Base-by-base conservation (phyloP, 2,888 invertebrate genomes). In the Pandemis heparana region DNA sequence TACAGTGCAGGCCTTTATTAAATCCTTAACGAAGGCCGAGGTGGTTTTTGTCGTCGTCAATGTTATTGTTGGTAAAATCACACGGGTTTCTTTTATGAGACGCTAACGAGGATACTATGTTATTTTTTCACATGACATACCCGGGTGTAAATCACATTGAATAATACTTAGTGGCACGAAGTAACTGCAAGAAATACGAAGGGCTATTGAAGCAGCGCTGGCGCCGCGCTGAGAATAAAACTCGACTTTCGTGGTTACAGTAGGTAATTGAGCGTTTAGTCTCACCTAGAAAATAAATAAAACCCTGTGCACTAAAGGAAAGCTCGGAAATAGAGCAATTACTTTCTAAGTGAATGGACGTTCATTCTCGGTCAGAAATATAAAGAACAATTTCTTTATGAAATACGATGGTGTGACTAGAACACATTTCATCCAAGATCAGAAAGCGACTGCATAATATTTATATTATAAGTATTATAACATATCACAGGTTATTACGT, bases 341-440 rank as follows among this genome's bases (percentile, higher is more conserved):
- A 75, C 76, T 75, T 76, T 76, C 72, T 70, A 76, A 75, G 76
- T 63, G 76, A 75, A 75, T 51, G 75, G 75, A 61, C 46, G 51
- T 70, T 51, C 38, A 65, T 65, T 62, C 56, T 66, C 16, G 23
- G 48, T 62, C 53, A 43, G 63, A 74, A 60, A 32, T 62, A 74
- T 65, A 23, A 23, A 23, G 9, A 46, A 32, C 70, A 51, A 66
- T 74, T 70, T 65, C 70, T 65, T 70, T 61, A 43, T 64, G 61
- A 66, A 66, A 74, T 65, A 70, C 23, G 51, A 51, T 66, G 61
- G 39, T 65, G 59, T 66, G 60, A 70, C 61, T 63, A 41, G 68
- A 62, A 48, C 59, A 16, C 48, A 60, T 61, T 70, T 18, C 51
- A 62, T 67, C n/a, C 62, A 71, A 51, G 53, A 71, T 71, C 63